Conservation (phyloP, 2,113 vertebrate species). For the Atherinomorus stipes region DNA sequence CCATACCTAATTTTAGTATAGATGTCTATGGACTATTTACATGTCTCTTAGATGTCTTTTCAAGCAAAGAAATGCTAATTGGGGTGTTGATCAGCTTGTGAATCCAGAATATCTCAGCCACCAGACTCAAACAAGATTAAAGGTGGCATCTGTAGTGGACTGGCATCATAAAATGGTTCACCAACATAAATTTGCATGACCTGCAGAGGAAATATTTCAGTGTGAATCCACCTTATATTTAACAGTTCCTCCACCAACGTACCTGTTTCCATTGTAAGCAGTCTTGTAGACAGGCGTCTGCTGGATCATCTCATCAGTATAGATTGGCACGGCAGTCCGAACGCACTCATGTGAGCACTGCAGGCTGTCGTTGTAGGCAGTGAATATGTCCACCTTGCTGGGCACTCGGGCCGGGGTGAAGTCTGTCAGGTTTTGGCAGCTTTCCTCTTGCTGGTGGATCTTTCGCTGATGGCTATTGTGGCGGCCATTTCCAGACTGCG, state of each 20-base stretch:
- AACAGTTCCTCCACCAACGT: slow-evolving; percentile 19
- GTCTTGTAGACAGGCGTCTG: slow-evolving; percentile 92
- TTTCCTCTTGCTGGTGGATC: slow-evolving; percentile 97
- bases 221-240: not conserved
- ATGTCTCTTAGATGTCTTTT: too few relatives aligned
- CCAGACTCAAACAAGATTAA: not conserved
- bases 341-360: slow-evolving; percentile 98
- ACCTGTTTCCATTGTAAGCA: slow-evolving; percentile 97
- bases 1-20: too few relatives aligned
- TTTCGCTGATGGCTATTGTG: slow-evolving; percentile 97
- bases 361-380: slow-evolving; percentile 96
- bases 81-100: not conserved
- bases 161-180: not conserved
- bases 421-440: slow-evolving; percentile 98
- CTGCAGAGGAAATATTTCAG: not conserved
- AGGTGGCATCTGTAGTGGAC: too few relatives aligned
- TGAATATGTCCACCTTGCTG: slow-evolving; percentile 98
- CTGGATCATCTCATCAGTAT: slow-evolving; percentile 92
- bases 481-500: slow-evolving; percentile 91
- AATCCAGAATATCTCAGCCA: slow-evolving; percentile 9
- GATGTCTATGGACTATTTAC: too few relatives aligned
- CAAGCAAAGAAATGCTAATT: too few relatives aligned
- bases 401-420: slow-evolving; percentile 93
- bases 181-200: not conserved
- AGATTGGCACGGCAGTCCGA: slow-evolving; percentile 89